These are phyloP conservation scores for Panorpa germanica DNA, from an alignment of 2,888 invertebrate species.

Conservation along the genomic window DNA sequence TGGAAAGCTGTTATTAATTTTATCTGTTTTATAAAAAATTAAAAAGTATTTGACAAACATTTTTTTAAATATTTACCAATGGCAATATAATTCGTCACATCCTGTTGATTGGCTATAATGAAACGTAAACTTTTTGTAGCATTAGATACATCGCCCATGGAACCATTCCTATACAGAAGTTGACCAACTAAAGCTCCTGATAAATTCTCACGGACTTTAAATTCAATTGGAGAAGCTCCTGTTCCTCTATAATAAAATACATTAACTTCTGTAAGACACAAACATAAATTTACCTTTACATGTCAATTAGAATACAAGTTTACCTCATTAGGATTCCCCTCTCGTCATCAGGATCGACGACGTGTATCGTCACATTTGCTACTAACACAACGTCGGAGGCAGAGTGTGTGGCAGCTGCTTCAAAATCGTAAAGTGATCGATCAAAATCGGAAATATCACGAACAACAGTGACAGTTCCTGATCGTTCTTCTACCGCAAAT, in stretches of 20 bases:
- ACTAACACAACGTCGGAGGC: slow-evolving; percentile 50
- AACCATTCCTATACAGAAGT: slow-evolving; percentile 33
- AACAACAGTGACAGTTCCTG: slow-evolving; percentile 74
- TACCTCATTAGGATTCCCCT: slow-evolving; percentile 44
- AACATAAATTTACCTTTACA: slow-evolving; percentile 6
- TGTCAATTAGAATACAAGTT: slow-evolving; percentile 18
- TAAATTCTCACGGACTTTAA: slow-evolving; percentile 57
- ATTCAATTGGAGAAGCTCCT: slow-evolving; percentile 47
- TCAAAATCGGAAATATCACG: slow-evolving; percentile 50
- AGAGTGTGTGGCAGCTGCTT: slow-evolving; percentile 60
- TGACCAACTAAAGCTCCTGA: slow-evolving; percentile 56
- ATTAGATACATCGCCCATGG: slow-evolving; percentile 17
- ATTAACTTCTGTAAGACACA: slow-evolving; percentile 10
- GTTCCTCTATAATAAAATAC: slow-evolving; percentile 34
- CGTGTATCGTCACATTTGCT: slow-evolving; percentile 69
- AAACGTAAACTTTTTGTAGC: slow-evolving; percentile 36
- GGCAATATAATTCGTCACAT: slow-evolving; percentile 58
- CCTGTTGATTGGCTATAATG: slow-evolving; percentile 66
- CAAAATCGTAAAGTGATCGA: slow-evolving; percentile 54
- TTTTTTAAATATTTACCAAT: slow-evolving; percentile 34
- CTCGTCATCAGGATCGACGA: slow-evolving; percentile 58
- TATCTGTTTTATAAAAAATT: slow-evolving; percentile 1
- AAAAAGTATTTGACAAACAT: too few species aligned
- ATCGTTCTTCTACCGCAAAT: slow-evolving; percentile 74
- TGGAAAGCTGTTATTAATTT: too few species aligned